A percentile compares a stretch with the other conserved stretches of the same genome.
Conservation (phyloP, 2,797 vertebrate genomes). For the Clarias laeviceps region DNA sequence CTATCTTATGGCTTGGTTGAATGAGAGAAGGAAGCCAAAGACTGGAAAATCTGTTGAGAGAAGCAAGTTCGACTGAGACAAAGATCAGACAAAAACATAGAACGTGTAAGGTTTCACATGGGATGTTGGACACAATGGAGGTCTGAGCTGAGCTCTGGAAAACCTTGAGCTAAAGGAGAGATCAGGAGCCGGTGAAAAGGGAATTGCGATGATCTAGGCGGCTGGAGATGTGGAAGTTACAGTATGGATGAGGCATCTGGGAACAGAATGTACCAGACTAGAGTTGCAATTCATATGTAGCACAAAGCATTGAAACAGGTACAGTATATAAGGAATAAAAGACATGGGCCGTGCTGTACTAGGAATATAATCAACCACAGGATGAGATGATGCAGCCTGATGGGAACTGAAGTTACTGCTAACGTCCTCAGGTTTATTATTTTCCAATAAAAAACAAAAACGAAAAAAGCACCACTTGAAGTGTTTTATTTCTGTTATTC, state of each 20-base stretch:
- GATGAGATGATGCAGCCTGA: not conserved
- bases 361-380: not conserved
- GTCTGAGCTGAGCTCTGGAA: constrained; percentile 1
- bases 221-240: not conserved
- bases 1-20: not conserved
- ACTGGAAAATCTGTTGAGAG: not conserved
- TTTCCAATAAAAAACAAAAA: not conserved
- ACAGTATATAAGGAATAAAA: not conserved
- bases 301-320: not conserved
- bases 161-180: too few species aligned
- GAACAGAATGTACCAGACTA: not conserved
- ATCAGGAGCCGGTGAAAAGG: not conserved
- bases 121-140: not conserved
- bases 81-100: not conserved
- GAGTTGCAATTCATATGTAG: not conserved
- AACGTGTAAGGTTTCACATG: not conserved
- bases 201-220: not conserved
- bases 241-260: not conserved
- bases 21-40: not conserved
- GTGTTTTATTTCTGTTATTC: not conserved
- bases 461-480: not conserved
- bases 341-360: too few species aligned
- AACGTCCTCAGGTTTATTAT: not conserved
- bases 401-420: not conserved
- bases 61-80: not conserved